Base-by-base conservation (phyloP, 2,113 vertebrate species). In the Apeltes quadracus region DNA sequence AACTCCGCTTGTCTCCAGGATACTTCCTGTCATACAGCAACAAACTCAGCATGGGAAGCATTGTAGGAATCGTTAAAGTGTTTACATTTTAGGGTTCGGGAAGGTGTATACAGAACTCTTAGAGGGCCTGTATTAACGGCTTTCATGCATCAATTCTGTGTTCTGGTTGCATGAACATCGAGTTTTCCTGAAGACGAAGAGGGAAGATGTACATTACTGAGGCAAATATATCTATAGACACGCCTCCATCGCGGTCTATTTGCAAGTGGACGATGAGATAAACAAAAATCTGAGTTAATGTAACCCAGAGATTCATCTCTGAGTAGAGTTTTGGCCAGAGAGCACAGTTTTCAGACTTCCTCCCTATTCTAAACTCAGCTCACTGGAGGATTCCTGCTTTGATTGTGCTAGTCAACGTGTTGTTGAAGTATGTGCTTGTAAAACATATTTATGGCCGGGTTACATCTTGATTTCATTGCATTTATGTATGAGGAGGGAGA, bases 271-370 rank as follows among this genome's bases (percentile, higher is more conserved):
- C 4, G 15, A 38, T 73, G 82, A 58, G 51, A 78, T 88, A 85
- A 90, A 85, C 85, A 85, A 57, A 84, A 78, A 79, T 73, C 75
- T 34, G 51, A 56, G 71, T 29, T 86, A 85, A 86, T 85, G 83
- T 81, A 86, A 79, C 78, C 70, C 83, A 82, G 79, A 75, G 72
- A 80, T 78, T 75, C 57, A 67, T 58, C 44, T 57, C 57, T 70
- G 68, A 78, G 78, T 69, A 64, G 59, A 5, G 18, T 68, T 77
- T 78, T 86, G 82, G 83, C 75, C 67, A 7, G 32, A 78, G n/a
- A 76, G 64, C 44, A 27, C 72, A 62, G 68, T 66, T 78, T 73
- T 77, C 58, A 39, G 44, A 77, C 55, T 78, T 70, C 74, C 74
- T 66, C 61, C 23, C 27, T 74, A 46, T 43, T 64, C 69, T 81